Evolutionary conservation across 2,888 invertebrate genomes (phyloP), one percentile per base, ranked within the genome.

Genomic region (Nomada hirtipes): DNA sequence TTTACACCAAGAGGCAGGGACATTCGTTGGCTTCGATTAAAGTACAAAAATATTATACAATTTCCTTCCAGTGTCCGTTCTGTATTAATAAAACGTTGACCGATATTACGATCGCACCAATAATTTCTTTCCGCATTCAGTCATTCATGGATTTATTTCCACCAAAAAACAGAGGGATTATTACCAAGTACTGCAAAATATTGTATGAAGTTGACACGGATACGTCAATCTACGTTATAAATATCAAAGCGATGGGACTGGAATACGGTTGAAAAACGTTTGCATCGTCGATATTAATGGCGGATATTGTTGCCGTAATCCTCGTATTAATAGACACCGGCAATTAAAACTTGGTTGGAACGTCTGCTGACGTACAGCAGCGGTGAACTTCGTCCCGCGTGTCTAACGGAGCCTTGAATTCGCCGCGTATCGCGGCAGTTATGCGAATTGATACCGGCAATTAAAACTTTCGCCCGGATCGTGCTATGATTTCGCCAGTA

Each of bases 361-460:
- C 75, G 84, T 76, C 76, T 53, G 75, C 70, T 76, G 86, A 86
- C 77, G 70, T 72, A 74, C 53, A 71, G 80, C 75, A 76, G 81
- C 75, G 29, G 61, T 29, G 70, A 85, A 89, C 79, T 89, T 79
- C 72, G 79, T 82, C 83, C 79, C 47, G 63, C 77, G 70, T 78
- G 83, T 87, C 86, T 81, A 79, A 63, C 76, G 74, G 72, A 72
- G 86, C 76, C 79, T 82, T 74, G 83, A 83, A 79, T 82, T 69
- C 82, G 76, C 73, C 65, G 59, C 72, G 79, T 85, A 76, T 74
- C 75, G 73, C 82, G 68, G 61, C 82, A 79, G 83, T 86, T 87
- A 86, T 85, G 85, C 85, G 88, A 87, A 90, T 90, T 90, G 90
- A 90, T 90, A 87, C 85, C 81, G 71, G 84, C 81, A 88, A 89